A percentile compares a stretch with the other conserved stretches of the same genome.
Evolutionary conservation across 2,113 vertebrate genomes (phyloP).

Genomic region (Gopherus flavomarginatus): DNA sequence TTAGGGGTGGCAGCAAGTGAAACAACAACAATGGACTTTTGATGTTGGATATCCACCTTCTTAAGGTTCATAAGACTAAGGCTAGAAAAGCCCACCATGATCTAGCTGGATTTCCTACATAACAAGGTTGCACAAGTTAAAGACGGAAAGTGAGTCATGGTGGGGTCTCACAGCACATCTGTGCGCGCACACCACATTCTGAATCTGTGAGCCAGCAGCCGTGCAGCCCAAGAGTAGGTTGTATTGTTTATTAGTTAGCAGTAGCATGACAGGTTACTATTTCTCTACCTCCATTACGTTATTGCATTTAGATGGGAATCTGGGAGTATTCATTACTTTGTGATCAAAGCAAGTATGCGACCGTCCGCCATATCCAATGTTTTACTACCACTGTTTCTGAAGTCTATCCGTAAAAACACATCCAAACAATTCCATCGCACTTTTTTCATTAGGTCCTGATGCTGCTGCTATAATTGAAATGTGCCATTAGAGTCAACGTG

Average conservation of each 20-base stretch:
- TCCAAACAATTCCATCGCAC: background rate
- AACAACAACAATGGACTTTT: background rate
- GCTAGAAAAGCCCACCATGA: fast-evolving
- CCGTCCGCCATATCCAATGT: background rate
- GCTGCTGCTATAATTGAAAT: background rate
- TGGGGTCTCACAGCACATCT: background rate
- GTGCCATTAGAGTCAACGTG: background rate
- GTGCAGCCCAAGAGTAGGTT: background rate
- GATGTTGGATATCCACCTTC: background rate
- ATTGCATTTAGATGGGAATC: slow-evolving; percentile 28
- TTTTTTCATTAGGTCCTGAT: background rate
- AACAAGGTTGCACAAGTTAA: background rate
- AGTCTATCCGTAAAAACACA: background rate
- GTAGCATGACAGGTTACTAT: background rate
- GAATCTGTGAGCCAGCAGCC: fast-evolving
- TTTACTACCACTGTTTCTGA: background rate
- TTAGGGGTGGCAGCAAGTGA: background rate
- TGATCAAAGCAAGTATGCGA: background rate
- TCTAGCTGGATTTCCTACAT: background rate
- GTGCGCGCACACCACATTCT: fast-evolving
- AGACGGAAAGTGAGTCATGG: background rate
- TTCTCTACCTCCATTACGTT: background rate
- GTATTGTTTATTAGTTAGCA: background rate
- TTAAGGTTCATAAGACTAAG: background rate
- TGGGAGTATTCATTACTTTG: background rate